Evolutionary conservation across 2,797 vertebrate species (phyloP).

Genomic region (Microctenopoma stevenorrisi): DNA sequence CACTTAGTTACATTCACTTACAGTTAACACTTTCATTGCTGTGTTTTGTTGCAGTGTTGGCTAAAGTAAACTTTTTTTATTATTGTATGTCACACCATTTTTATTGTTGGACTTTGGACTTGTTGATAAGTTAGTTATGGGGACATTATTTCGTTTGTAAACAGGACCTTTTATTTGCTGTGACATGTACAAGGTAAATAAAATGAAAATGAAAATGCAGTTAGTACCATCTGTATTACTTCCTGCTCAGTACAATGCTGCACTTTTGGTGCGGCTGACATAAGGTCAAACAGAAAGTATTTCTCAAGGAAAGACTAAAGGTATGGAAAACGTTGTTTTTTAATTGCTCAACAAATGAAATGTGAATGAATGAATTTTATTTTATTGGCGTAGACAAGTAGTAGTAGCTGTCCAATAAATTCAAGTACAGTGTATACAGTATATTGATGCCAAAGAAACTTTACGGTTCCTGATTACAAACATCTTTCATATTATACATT

Average conservation of each 20-base stretch:
- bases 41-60: conserved; percentile 20
- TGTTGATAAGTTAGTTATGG: conserved; percentile 8
- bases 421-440: too few relatives aligned
- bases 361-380: too few relatives aligned
- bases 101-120: conserved; percentile 40
- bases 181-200: conserved; percentile 52
- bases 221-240: conserved; percentile 9
- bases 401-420: too few relatives aligned
- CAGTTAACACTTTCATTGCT: conserved; percentile 1
- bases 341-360: neutral
- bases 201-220: conserved; percentile 38
- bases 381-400: too few relatives aligned
- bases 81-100: conserved; percentile 27
- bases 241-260: neutral
- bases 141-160: conserved; percentile 43
- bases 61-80: conserved; percentile 29
- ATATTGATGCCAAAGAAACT: too few relatives aligned
- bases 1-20: conserved; percentile 25
- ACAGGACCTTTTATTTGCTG: conserved; percentile 43
- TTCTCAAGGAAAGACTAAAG: neutral
- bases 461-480: too few relatives aligned
- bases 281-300: neutral
- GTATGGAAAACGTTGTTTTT: neutral
- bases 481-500: too few relatives aligned
- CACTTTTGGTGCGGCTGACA: neutral